These are phyloP conservation scores for Cirrhinus mrigala DNA, from an alignment of 2,797 vertebrate species.

Conservation along the genomic window DNA sequence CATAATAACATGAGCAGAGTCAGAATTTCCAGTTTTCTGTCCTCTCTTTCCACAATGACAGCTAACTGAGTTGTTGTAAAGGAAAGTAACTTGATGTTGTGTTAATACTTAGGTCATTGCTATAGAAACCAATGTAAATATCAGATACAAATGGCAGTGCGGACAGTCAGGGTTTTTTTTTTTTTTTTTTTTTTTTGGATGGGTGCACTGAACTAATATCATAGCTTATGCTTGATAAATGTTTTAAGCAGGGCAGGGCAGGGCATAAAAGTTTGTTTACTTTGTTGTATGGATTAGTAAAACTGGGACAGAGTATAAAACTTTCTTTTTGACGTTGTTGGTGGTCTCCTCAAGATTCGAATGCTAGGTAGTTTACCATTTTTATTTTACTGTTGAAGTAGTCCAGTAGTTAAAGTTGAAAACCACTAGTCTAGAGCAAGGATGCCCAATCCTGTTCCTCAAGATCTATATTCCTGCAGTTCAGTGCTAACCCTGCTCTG, in stretches of 20 bases:
- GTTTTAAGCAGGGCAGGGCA: neutral
- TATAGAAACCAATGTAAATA: conserved; percentile 16
- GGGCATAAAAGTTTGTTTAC: neutral
- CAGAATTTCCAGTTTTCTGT: conserved; percentile 19
- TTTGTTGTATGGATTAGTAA: neutral
- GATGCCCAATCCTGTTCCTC: neutral
- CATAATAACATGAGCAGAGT: conserved; percentile 42
- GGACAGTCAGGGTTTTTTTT: neutral
- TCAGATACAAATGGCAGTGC: conserved; percentile 3
- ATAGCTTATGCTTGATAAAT: neutral
- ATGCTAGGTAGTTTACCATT: neutral
- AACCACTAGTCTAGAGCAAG: neutral
- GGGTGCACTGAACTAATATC: neutral
- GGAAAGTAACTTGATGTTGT: conserved; percentile 25
- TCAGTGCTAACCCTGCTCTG: neutral
- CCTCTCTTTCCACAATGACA: conserved; percentile 7
- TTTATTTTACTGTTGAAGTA: neutral
- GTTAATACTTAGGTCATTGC: conserved; percentile 21
- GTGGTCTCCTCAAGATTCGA: neutral
- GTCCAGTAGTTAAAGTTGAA: too few relatives aligned
- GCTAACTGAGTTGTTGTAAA: conserved; percentile 15
- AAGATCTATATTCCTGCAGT: neutral
- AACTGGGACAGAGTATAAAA: neutral
- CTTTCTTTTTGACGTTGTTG: neutral
- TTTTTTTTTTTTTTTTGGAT: neutral